Evolutionary conservation across 2,797 vertebrate genomes (phyloP), one percentile per base, ranked within the genome.

Genomic region (Sphenopsis melanotis): DNA sequence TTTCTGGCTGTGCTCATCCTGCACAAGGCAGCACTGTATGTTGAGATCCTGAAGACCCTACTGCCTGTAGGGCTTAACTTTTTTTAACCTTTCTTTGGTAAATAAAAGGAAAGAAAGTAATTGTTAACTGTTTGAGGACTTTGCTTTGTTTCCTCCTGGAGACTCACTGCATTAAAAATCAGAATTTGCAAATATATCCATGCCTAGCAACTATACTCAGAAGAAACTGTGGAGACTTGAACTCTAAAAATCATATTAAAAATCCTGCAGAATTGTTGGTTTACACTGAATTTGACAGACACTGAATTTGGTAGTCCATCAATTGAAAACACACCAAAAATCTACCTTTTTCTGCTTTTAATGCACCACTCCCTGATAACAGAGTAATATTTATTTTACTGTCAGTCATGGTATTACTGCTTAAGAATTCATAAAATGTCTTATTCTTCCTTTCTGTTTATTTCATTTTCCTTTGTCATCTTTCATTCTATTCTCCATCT

Each of bases 1-100:
- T 83, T 90, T 83, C 76, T 83, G 52, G 34, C 79, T 88, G 37
- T 74, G 64, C 69, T 94, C 56, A 56, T 77, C 75, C 83, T 61
- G 59, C 83, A 96, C 89, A 96, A 94, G 94, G 92, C 95, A 91
- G 37, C 66, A 87, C 94, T 94, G 72, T 95, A 15, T 88, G 3
- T 5, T 66, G 52, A 65, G 49, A 77, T 71, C 39, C 55, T 47
- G 42, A 87, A 92, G 47, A 27, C 61, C 69, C 34, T 46, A 29
- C 34, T 0, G 89, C 90, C 84, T 83, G 60, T 59, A 79, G 83
- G 69, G 42, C 69, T 76, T 66, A 47, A 83, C 46, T 50, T 71
- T 68, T 85, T 69, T 57, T 8, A 65, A 64, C 16, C 4, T 55
- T 70, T 90, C 49, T 77, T 93, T 84, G 1, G 17, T 82, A 83